Evolutionary conservation across 2,797 vertebrate species (phyloP), one percentile per base, ranked within the genome.

Genomic region (Pachyuromys duprasi): DNA sequence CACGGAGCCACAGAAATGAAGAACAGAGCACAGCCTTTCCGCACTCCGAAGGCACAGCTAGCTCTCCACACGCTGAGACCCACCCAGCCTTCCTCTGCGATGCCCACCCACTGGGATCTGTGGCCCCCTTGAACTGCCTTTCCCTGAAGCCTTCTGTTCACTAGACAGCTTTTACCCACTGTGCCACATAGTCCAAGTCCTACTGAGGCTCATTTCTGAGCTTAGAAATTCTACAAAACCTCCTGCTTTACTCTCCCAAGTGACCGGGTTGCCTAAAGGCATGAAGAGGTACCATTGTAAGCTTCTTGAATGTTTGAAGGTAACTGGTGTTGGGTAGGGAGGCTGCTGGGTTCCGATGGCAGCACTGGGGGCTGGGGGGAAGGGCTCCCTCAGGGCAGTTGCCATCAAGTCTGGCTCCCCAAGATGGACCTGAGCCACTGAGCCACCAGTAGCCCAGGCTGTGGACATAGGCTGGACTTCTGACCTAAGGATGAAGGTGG

Each of bases 21-120:
- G 75, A 15, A 36, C 2, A 5, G 0, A 3, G 31, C 0, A 12
- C n/a, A 28, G 3, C 6, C 14, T 3, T n/a, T 14, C 26, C 18
- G 2, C 13, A 7, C 20, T 13, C 33, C 12, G 12, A 0, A 8
- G 60, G 33, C 5, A 0, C 49, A 0, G 15, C 49, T 0, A 1
- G 70, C 18, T 28, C 28, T 53, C 9, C 55, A 8, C 20, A 5
- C 15, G 6, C 7, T 24, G 26, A 63, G 82, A 15, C 2, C 1
- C 36, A 18, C 3, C 18, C 4, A 33, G 1, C 45, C 39, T 67
- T 22, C 45, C 55, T 20, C 33, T 1, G 2, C 0, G 11, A 9
- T 11, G 8, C 49, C 8, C 5, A 14, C 60, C 7, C 62, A 15
- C 15, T 12, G 8, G 0, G 9, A 22, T 14, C 26, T 22, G 3